Evolutionary conservation across 2,797 vertebrate species (phyloP), one percentile per base, ranked within the genome.

Genomic region (Thaleichthys pacificus): DNA sequence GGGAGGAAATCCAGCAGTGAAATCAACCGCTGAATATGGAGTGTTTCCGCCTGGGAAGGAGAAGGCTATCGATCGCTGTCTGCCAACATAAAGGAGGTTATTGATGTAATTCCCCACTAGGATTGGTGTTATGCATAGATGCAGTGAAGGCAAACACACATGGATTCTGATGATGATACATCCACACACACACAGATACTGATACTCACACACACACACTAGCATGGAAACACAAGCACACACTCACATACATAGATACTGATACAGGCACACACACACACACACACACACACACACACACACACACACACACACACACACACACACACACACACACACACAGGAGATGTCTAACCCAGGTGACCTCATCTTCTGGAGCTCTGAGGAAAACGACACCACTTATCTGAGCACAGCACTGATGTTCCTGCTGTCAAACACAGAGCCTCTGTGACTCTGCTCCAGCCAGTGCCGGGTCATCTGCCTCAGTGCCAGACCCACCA

Each of bases 11-110:
- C 84, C 83, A 86, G 80, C 84, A 70, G 76, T 83, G 87, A 90
- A 90, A 89, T 86, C 80, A 84, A 87, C 88, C 81, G 72, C 88
- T 82, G 88, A 87, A 86, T 89, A 86, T 80, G 83, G 88, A 91
- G 87, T 85, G 85, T 82, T 90, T 91, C 88, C 87, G 85, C 84
- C 84, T 68, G 38, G 77, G 78, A 86, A 87, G 81, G 79, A 77
- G 87, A 83, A 79, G 79, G 70, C 68, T 77, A 89, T 91, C 65
- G 89, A 91, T 91, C 68, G 87, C 84, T 87, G 88, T 87, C 85
- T 91, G 73, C 84, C 65, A 75, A 86, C 85, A 89, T 89, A 84
- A 89, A 87, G 82, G 83, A 73, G 74, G 79, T 80, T 87, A 89
- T 88, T 88, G 88, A 91, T 87, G 84, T 73, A 70, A 72, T 70